Percentiles rank a stretch among this genome's conserved stretches.
Conservation (phyloP, 2,888 invertebrate genomes). For the Leucoma salicis region DNA sequence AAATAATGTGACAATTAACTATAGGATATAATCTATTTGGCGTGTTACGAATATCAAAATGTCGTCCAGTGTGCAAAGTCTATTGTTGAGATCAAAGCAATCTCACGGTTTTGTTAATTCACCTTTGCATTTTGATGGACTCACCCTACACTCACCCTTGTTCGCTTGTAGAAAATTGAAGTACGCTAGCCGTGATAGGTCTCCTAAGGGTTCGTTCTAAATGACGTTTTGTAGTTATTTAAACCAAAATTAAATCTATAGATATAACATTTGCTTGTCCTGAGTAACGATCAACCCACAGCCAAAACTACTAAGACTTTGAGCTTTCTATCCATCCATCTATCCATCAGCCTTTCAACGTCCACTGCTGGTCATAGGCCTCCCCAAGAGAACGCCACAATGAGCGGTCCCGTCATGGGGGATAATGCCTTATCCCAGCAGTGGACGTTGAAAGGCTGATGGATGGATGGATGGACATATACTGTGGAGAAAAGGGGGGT, state of each 20-base stretch:
- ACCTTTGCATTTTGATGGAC: slow-evolving; percentile 64
- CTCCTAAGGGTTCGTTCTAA: slow-evolving; percentile 5
- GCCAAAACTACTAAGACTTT: too few species aligned
- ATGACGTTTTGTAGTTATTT: neutral
- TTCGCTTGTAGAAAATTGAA: slow-evolving; percentile 10
- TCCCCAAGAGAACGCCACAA: too few species aligned
- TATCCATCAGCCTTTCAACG: neutral
- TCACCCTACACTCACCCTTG: slow-evolving; percentile 25
- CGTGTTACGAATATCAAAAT: slow-evolving; percentile 70
- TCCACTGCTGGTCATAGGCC: neutral
- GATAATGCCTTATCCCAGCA: too few species aligned
- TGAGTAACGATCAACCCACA: too few species aligned
- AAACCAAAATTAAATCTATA: neutral
- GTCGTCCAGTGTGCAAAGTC: slow-evolving; percentile 56
- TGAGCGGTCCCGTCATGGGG: too few species aligned
- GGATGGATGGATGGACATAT: too few species aligned
- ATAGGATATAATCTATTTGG: slow-evolving; percentile 74
- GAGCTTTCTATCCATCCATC: neutral
- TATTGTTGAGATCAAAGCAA: slow-evolving; percentile 71
- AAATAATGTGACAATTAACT: too few species aligned
- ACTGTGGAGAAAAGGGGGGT: too few species aligned
- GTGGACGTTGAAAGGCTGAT: too few species aligned
- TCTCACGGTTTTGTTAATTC: slow-evolving; percentile 63
- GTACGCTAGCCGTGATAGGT: slow-evolving; percentile 19
- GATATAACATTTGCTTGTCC: neutral